Conservation (phyloP, 2,797 vertebrate genomes). For the Acrossocheilus wenchowensis region DNA sequence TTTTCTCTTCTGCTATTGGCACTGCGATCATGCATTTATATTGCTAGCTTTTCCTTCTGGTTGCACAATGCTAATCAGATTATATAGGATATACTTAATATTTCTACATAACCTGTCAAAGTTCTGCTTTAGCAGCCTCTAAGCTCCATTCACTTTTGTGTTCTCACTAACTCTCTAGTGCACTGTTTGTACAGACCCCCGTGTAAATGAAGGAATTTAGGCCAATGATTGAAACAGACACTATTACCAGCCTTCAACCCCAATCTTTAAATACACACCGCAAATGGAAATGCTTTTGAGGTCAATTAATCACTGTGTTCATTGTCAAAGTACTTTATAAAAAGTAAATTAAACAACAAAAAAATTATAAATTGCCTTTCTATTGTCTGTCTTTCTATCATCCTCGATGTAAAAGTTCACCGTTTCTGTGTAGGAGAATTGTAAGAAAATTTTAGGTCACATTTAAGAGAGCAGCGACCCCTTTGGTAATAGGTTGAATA, state of each 20-base stretch:
- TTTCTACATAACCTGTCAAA: conserved; percentile 58
- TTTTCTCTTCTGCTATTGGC: conserved; percentile 33
- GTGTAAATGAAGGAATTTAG: conserved; percentile 86
- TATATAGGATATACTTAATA: conserved; percentile 56
- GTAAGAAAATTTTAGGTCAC: neutral
- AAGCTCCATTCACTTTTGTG: conserved; percentile 54
- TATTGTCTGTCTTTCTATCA: neutral
- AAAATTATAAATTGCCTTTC: neutral
- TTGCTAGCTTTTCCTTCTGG: conserved; percentile 40
- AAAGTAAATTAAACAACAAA: neutral
- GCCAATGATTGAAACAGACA: conserved; percentile 78
- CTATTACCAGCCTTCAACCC: conserved; percentile 48
- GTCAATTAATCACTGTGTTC: neutral
- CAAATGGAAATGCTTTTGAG: neutral
- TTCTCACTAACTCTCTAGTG: neutral
- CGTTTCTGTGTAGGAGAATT: neutral
- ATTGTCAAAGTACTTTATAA: neutral
- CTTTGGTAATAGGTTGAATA: neutral
- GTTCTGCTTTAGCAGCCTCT: conserved; percentile 31
- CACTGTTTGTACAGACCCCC: conserved; percentile 65
- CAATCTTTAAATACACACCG: neutral
- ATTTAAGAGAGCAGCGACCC: neutral
- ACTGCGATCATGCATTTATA: conserved; percentile 42
- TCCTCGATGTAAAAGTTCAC: neutral
- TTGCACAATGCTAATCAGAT: conserved; percentile 60